Evolutionary conservation across 2,888 invertebrate genomes (phyloP).

Genomic region (Melanophora roralis): DNA sequence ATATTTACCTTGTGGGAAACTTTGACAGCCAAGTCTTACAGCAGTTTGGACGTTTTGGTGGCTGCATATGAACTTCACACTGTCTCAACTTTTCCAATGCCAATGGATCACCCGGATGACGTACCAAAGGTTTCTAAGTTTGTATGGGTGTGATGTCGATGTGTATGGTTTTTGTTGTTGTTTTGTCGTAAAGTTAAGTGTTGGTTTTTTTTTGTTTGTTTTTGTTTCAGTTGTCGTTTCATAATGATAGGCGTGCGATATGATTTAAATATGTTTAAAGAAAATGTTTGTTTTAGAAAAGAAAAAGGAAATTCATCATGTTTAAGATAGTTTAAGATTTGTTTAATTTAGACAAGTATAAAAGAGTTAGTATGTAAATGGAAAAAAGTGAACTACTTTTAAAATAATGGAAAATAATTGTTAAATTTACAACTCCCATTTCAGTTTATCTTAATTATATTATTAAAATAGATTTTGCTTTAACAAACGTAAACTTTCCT

Average conservation of each 20-base stretch:
- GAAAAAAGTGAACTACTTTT: too few species aligned
- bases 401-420: too few species aligned
- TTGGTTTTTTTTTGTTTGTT: constrained; percentile 36
- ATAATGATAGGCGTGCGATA: constrained; percentile 40
- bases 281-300: constrained; percentile 2
- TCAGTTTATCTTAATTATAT: too few species aligned
- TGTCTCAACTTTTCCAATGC: constrained; percentile 90
- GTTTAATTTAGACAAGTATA: not conserved
- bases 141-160: constrained; percentile 54
- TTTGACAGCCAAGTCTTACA: constrained; percentile 96
- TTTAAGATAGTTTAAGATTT: constrained; percentile 63
- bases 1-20: constrained; percentile 87
- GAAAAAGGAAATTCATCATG: constrained; percentile 58
- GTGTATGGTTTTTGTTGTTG: constrained; percentile 28
- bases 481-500: too few species aligned
- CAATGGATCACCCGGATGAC: constrained; percentile 87
- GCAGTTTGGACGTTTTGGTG: constrained; percentile 88
- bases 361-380: too few species aligned
- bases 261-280: constrained; percentile 33
- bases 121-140: constrained; percentile 90
- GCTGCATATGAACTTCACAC: constrained; percentile 93
- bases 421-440: too few species aligned
- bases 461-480: too few species aligned
- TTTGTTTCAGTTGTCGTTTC: constrained; percentile 59
- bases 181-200: constrained; percentile 38